These are phyloP conservation scores for Adelognathus sp. DNA, from an alignment of 2,888 invertebrate genomes.

Conservation along the genomic window DNA sequence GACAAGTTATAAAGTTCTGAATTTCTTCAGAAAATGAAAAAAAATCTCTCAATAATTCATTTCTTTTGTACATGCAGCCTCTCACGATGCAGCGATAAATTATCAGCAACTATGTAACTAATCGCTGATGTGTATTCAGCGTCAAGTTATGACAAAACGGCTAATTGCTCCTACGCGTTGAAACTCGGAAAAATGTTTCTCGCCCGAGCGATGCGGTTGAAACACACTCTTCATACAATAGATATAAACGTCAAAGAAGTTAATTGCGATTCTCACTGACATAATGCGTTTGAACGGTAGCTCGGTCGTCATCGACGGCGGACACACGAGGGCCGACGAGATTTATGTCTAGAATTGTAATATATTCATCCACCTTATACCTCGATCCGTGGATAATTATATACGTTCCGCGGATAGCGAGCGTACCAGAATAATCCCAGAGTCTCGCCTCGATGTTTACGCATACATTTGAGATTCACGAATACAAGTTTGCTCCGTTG, in stretches of 20 bases:
- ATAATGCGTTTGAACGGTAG: slow-evolving; percentile 16
- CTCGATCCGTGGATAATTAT: slow-evolving; percentile 40
- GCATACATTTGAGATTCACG: too few species aligned
- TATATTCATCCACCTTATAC: slow-evolving; percentile 29
- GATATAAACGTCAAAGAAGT: slow-evolving; percentile 42
- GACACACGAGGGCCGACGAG: background rate
- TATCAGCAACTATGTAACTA: background rate
- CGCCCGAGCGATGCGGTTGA: background rate
- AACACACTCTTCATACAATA: background rate
- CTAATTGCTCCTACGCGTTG: background rate
- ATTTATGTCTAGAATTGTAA: slow-evolving; percentile 41
- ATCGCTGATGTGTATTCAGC: background rate
- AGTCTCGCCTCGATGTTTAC: background rate
- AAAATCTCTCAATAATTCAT: background rate
- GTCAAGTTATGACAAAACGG: background rate
- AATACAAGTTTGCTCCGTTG: too few species aligned
- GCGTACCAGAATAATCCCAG: slow-evolving; percentile 33
- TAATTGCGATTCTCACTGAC: slow-evolving; percentile 46
- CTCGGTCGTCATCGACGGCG: slow-evolving; percentile 5
- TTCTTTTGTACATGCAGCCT: background rate
- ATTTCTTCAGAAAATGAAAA: background rate
- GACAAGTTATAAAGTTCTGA: too few species aligned
- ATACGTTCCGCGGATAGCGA: slow-evolving; percentile 23
- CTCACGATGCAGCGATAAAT: background rate
- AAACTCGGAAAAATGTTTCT: background rate